Percentiles rank a stretch among this genome's conserved stretches.
Evolutionary conservation across 2,888 invertebrate genomes (phyloP).

Genomic region (Diarsia mendica): DNA sequence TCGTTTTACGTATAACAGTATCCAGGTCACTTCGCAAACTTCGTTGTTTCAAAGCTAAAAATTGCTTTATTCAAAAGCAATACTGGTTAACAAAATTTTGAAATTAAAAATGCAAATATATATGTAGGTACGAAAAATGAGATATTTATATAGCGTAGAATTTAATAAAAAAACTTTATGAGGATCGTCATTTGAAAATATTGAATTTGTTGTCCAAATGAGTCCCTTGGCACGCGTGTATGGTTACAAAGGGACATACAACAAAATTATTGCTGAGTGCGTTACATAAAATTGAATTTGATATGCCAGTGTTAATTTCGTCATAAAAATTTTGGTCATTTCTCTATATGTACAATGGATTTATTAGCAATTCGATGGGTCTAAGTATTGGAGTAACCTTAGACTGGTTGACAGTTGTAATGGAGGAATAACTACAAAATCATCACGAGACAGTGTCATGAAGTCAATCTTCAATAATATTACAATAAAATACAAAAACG

Average conservation of each 20-base stretch:
- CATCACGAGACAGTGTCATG: not conserved
- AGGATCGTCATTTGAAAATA: slow-evolving; percentile 69
- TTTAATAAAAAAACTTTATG: slow-evolving; percentile 68
- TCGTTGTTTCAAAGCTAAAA: slow-evolving; percentile 39
- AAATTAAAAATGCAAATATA: slow-evolving; percentile 43
- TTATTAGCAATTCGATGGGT: slow-evolving; percentile 19
- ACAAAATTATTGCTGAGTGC: slow-evolving; percentile 63
- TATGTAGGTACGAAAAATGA: slow-evolving; percentile 19
- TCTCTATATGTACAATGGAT: slow-evolving; percentile 29
- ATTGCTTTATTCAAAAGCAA: slow-evolving; percentile 38
- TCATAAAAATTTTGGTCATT: slow-evolving; percentile 53
- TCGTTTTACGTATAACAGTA: slow-evolving; percentile 28
- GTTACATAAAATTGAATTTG: slow-evolving; percentile 66
- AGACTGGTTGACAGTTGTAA: slow-evolving; percentile 26
- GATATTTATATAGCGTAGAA: slow-evolving; percentile 65
- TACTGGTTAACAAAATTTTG: slow-evolving; percentile 11
- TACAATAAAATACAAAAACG: not conserved
- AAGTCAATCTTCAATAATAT: not conserved
- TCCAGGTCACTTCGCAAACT: slow-evolving; percentile 31
- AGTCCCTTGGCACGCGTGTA: slow-evolving; percentile 69
- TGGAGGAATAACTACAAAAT: not conserved
- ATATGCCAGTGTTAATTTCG: slow-evolving; percentile 62
- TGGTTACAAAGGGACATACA: slow-evolving; percentile 70
- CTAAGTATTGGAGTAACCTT: slow-evolving; percentile 22
- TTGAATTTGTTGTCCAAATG: slow-evolving; percentile 71